A percentile compares a stretch with the other conserved stretches of the same genome.
Evolutionary conservation across 2,888 invertebrate genomes (phyloP).

Genomic region (Conomelus anceps): DNA sequence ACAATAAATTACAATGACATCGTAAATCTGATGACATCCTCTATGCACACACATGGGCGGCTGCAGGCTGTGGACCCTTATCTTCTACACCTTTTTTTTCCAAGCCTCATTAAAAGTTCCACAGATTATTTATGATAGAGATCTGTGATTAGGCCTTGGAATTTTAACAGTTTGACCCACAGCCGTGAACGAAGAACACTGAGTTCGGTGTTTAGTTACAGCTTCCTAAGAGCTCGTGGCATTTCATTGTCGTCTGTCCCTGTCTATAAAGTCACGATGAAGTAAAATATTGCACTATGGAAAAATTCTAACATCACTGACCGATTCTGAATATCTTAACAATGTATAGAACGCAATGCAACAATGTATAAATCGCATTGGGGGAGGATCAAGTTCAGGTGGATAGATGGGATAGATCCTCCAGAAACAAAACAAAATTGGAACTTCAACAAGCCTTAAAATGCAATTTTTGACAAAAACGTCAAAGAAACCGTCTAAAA

Average conservation of each 20-base stretch:
- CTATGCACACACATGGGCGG: too few species aligned
- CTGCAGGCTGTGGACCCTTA: neutral
- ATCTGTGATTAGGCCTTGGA: neutral
- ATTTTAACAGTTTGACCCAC: neutral
- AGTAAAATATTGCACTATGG: neutral
- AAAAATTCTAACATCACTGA: neutral
- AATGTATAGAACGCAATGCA: too few species aligned
- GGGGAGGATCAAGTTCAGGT: too few species aligned
- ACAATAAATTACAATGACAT: neutral
- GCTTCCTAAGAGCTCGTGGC: neutral
- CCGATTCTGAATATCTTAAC: neutral
- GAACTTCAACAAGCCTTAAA: too few species aligned
- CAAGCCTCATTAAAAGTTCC: neutral
- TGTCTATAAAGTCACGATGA: neutral
- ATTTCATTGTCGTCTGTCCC: neutral
- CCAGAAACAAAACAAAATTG: too few species aligned
- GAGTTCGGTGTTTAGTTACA: neutral
- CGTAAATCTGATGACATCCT: neutral
- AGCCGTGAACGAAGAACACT: neutral
- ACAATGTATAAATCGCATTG: too few species aligned
- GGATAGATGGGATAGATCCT: too few species aligned
- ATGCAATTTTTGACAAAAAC: too few species aligned
- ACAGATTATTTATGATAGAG: neutral
- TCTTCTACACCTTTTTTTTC: neutral
- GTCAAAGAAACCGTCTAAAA: too few species aligned